A percentile compares a stretch with the other conserved stretches of the same genome.
Evolutionary conservation across 2,113 vertebrate genomes (phyloP).

Genomic region (Megalops atlanticus): DNA sequence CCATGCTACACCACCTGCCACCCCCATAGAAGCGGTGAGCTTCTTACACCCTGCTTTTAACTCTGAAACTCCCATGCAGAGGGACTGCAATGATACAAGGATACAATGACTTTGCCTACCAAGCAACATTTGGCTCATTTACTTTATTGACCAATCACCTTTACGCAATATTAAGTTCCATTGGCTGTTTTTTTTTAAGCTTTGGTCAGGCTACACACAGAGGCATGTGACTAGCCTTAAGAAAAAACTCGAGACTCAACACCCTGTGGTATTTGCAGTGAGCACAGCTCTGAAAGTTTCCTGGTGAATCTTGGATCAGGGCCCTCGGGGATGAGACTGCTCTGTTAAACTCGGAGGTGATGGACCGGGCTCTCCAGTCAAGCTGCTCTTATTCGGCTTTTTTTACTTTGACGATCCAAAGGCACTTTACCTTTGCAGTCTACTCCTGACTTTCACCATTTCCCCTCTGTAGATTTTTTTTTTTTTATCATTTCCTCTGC

Average conservation of each 20-base stretch:
- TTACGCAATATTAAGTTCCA: conserved; percentile 30
- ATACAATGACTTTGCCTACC: too few relatives aligned
- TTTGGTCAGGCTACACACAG: conserved; percentile 23
- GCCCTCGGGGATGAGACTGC: background rate
- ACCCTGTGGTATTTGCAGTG: conserved; percentile 27
- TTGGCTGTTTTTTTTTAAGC: conserved; percentile 36
- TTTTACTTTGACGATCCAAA: conserved; percentile 5
- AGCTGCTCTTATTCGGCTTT: conserved; percentile 13
- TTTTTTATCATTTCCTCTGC: conserved; percentile 5
- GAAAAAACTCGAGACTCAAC: conserved; percentile 15
- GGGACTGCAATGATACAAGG: too few relatives aligned
- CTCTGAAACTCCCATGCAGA: too few relatives aligned
- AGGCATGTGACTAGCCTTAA: conserved; percentile 6
- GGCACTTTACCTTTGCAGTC: conserved; percentile 22
- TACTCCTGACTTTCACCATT: conserved; percentile 24
- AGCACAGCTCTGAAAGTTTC: conserved; percentile 24
- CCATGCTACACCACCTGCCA: too few relatives aligned
- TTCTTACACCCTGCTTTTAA: too few relatives aligned
- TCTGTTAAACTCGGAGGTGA: conserved; percentile 11
- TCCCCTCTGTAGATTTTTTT: background rate
- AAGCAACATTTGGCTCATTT: too few relatives aligned
- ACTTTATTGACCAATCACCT: too few relatives aligned
- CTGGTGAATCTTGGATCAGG: background rate
- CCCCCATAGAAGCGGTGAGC: too few relatives aligned
- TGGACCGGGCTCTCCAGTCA: background rate